Percentiles rank a stretch among this genome's conserved stretches.
These are phyloP conservation scores for Hedya salicella DNA, from an alignment of 2,888 invertebrate genomes.

Conservation along the genomic window DNA sequence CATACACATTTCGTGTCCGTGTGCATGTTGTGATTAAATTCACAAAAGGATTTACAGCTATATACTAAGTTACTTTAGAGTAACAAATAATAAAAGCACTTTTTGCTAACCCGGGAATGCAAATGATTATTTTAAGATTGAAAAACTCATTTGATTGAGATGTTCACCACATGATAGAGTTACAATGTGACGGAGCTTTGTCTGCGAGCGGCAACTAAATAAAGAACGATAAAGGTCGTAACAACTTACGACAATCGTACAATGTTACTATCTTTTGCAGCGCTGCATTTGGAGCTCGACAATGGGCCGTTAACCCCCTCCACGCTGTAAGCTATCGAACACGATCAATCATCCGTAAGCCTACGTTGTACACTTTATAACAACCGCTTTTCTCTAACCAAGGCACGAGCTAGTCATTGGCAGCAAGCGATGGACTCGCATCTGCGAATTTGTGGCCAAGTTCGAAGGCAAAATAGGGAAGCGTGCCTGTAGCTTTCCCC, in stretches of 20 bases:
- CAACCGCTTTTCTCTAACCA: neutral
- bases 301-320: slow-evolving; percentile 1
- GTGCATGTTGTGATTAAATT: too few species aligned
- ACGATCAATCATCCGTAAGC: neutral
- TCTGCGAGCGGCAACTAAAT: neutral
- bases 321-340: neutral
- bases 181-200: slow-evolving; percentile 10
- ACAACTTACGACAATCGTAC: neutral
- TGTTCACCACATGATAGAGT: neutral
- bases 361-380: neutral
- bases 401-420: neutral
- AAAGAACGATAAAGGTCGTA: neutral
- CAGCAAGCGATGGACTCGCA: neutral
- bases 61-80: too few species aligned
- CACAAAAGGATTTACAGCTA: too few species aligned
- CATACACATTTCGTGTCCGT: too few species aligned
- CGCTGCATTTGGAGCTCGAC: neutral
- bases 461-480: neutral
- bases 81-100: too few species aligned
- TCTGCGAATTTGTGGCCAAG: neutral
- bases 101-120: too few species aligned
- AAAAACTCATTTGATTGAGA: too few species aligned
- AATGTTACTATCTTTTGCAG: neutral
- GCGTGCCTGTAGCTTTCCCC: slow-evolving; percentile 9
- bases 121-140: too few species aligned